Base-by-base conservation (phyloP, 2,113 vertebrate genomes). In the Amazona vittata region DNA sequence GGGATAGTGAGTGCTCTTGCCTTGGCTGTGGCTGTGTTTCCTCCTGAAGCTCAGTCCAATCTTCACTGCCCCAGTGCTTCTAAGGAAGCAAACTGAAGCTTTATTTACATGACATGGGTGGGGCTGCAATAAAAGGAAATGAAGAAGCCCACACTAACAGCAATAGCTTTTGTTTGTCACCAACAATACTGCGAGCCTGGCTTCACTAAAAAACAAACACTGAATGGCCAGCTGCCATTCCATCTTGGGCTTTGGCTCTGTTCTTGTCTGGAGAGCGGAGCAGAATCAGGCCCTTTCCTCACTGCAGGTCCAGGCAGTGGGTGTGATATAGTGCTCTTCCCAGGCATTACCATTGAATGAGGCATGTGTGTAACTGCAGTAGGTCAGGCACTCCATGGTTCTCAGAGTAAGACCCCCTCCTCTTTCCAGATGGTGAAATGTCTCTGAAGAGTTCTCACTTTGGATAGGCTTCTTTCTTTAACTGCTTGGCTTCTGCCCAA, bases 401-500 rank as follows among this genome's bases (percentile, higher is more conserved):
- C 90, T 82, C 46, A 78, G 77, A 52, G 39, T 52, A 75, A 75
- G 90, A 86, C 77, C 80, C 60, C 65, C 69, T 88, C 73, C 21
- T 94, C 77, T 91, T 92, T 96, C 96, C 96, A 96, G 95, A 96
- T 94, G 93, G 55, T 92, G 79, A 82, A 90, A 89, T 71, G 55
- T 84, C 93, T 96, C 86, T 73, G 86, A 89, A 94, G 89, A 92
- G 49, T 93, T 94, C 90, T 89, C 15, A 10, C 35, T 95, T 77
- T 86, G 77, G 50, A 73, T 93, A 83, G 80, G 84, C 35, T 71
- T 94, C 94, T 93, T 84, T 57, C 77, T 86, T 93, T 89, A 95
- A 65, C 86, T 91, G 77, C 77, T 96, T 96, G 96, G 96, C 92
- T 86, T 52, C 86, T 93, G 90, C 83, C 96, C 95, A 96, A 89